phyloP scores from a whole-genome alignment of 2,888 invertebrate species.

The Pristionchus japonicus region DNA sequence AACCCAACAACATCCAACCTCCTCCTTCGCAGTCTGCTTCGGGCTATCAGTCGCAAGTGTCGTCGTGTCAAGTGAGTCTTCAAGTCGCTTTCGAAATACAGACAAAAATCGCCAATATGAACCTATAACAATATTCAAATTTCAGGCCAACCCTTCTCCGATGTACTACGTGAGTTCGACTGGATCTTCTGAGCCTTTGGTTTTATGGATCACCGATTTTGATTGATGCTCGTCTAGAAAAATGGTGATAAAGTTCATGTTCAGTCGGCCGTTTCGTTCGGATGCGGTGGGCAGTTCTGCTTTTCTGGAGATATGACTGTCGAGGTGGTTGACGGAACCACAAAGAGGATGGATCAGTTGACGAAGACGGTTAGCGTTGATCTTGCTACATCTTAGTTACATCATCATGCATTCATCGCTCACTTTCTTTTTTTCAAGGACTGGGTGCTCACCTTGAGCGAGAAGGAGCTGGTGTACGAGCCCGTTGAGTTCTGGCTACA shows the following conservation, averaged over 20 bases:
- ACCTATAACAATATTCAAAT: not conserved
- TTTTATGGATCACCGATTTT: too few relatives aligned
- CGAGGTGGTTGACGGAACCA: conserved; percentile 50
- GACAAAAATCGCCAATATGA: too few relatives aligned
- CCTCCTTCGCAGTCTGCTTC: not conserved
- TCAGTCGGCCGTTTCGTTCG: not conserved
- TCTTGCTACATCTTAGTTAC: conserved; percentile 42
- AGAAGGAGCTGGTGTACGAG: conserved; percentile 51
- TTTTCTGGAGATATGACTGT: conserved; percentile 69
- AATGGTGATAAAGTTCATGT: too few relatives aligned
- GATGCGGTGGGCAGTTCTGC: conserved; percentile 56
- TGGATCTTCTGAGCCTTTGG: not conserved
- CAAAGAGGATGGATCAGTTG: conserved; percentile 71
- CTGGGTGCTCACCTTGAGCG: not conserved
- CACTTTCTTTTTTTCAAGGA: not conserved
- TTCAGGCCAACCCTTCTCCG: not conserved
- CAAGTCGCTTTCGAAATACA: too few relatives aligned
- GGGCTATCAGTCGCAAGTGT: not conserved
- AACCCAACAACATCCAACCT: not conserved
- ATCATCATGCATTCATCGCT: not conserved
- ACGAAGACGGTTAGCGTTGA: conserved; percentile 47
- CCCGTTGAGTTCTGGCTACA: conserved; percentile 71
- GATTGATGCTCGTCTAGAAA: too few relatives aligned
- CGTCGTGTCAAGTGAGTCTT: not conserved
- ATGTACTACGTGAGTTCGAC: not conserved